Percentiles rank a stretch among this genome's conserved stretches.
phyloP scores from a whole-genome alignment of 53 echinoderm and acorn worm genomes.

The Patiria pectinifera region DNA sequence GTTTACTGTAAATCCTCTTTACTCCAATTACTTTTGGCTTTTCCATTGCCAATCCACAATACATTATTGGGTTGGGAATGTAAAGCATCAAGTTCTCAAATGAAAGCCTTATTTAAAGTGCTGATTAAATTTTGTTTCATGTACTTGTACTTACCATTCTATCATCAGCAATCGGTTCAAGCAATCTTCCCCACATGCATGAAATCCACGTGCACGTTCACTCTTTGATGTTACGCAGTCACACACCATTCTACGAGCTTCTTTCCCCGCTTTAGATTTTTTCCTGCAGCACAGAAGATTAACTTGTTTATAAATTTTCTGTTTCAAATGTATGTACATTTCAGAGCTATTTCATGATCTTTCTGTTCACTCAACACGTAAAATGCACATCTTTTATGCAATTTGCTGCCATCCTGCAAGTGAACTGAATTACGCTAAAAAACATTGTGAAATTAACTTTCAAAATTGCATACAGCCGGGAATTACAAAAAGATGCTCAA shows the following conservation, averaged over 20 bases:
- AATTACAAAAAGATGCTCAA: no score
- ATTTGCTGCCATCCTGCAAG: no score
- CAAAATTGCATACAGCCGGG: no score
- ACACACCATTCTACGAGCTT: constrained; percentile 91
- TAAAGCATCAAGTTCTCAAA: no score
- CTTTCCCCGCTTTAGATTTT: constrained; percentile 91
- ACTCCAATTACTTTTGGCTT: no score
- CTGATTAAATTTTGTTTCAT: no score
- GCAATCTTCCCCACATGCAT: constrained; percentile 95
- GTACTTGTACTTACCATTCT: constrained; percentile 80
- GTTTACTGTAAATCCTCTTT: no score
- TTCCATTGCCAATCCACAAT: no score
- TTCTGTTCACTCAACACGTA: not conserved
- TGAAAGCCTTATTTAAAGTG: not conserved
- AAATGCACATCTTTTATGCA: not conserved
- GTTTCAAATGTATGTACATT: not conserved
- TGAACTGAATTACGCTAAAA: no score
- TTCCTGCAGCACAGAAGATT: constrained; percentile 17
- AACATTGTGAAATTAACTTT: no score
- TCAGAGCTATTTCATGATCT: not conserved
- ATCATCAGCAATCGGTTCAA: constrained; percentile 95
- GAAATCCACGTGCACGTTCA: constrained; percentile 73
- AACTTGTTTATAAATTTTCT: not conserved
- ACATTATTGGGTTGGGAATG: no score
- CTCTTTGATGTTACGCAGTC: constrained; percentile 89